Percentiles rank a stretch among this genome's conserved stretches.
Evolutionary conservation across 2,888 invertebrate species (phyloP).

Genomic region (Leptothorax acervorum): DNA sequence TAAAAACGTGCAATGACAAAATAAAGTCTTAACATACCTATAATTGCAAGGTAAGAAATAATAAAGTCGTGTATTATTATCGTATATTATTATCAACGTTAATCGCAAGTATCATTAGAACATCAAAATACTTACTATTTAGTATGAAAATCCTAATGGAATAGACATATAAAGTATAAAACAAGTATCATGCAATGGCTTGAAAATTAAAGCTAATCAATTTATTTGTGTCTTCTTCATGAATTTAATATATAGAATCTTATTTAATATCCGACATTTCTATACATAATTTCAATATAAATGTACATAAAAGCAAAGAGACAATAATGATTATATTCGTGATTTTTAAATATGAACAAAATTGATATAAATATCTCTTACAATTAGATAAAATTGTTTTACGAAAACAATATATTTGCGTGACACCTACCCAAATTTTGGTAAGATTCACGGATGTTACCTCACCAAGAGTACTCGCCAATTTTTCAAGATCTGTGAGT

Average conservation of each 20-base stretch:
- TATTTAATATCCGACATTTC: not conserved
- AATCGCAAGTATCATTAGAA: not conserved
- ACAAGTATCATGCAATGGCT: conserved; percentile 18
- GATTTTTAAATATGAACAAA: not conserved
- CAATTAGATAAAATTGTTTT: not conserved
- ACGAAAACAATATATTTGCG: not conserved
- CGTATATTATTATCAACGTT: not conserved
- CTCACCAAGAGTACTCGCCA: conserved; percentile 87
- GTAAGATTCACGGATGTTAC: conserved; percentile 93
- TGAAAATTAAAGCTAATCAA: not conserved
- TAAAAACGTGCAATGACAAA: not conserved
- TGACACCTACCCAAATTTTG: conserved; percentile 84
- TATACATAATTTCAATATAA: not conserved
- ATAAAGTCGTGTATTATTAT: not conserved
- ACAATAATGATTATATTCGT: not conserved
- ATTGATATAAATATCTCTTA: not conserved
- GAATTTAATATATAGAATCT: not conserved
- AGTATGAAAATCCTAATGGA: conserved; percentile 65
- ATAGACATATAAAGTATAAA: conserved; percentile 73
- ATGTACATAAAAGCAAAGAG: not conserved
- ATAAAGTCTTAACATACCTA: not conserved
- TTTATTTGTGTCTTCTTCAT: not conserved
- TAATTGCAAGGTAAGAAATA: not conserved
- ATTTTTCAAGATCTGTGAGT: conserved; percentile 83
- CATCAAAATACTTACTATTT: conserved; percentile 23